phyloP scores from a whole-genome alignment of 2,113 vertebrate genomes.

The Myiozetetes cayanensis region DNA sequence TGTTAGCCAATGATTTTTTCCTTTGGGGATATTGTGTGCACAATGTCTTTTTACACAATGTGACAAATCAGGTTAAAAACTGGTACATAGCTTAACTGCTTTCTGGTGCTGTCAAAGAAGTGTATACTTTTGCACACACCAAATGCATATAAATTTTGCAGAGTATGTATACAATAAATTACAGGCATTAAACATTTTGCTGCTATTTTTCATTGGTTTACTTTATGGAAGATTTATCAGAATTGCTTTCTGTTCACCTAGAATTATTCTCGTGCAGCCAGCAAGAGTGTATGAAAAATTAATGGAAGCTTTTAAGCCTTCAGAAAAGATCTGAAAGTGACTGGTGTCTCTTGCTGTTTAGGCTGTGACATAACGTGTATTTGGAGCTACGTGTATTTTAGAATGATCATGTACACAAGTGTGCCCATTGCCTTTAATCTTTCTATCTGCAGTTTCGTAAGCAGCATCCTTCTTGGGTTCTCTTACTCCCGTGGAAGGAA shows the following conservation, averaged over 20 bases:
- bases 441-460: neutral
- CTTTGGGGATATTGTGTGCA: conserved; percentile 63
- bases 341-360: neutral
- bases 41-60: conserved; percentile 70
- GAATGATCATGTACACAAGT: neutral
- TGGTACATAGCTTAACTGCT: conserved; percentile 64
- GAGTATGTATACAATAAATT: conserved; percentile 76
- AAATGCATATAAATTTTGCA: conserved; percentile 67
- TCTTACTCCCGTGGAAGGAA: neutral
- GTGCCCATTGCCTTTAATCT: neutral
- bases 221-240: conserved; percentile 21
- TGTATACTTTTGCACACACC: conserved; percentile 72
- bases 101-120: conserved; percentile 72
- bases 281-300: neutral
- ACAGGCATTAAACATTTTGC: conserved; percentile 73
- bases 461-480: neutral
- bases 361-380: neutral
- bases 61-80: conserved; percentile 71
- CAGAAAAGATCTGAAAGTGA: neutral
- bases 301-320: neutral
- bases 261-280: neutral
- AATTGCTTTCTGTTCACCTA: neutral
- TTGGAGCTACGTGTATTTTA: neutral
- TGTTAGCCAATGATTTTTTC: conserved; percentile 27
- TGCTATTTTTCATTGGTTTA: conserved; percentile 70